Evolutionary conservation across 1,140 invertebrate genomes (phyloP), one percentile per base, ranked within the genome.

Genomic region (Hyposmocoma kahamanoa): DNA sequence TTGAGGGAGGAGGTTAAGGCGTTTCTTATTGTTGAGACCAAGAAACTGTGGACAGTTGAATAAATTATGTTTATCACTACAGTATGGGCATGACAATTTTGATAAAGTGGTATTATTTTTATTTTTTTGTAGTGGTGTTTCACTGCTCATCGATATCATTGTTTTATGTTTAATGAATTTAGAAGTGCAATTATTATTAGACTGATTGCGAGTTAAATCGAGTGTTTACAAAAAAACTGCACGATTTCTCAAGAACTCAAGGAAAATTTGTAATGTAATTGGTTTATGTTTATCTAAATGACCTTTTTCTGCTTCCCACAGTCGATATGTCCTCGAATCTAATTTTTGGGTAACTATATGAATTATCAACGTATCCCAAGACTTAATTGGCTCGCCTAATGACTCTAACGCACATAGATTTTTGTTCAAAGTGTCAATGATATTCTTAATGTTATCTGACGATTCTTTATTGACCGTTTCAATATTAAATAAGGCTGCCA

Each of bases 11-110:
- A 13, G 18, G 6, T 44, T n/a, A 18, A 15, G 18, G 3, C 42
- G 22, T 15, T 6, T 18, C 17, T 28, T 4, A 30, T 3, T 44
- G 15, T 15, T 44, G 10, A 30, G 17, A 13, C 15, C 8, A 13
- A 22, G 20, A 42, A 42, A 42, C 3, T 22, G 18, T 22, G 39
- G n/a, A 42, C 39, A 42, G 20, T 42, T 42, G n/a, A 4, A 22
- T 3, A 42, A 17, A 22, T 22, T 42, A 21, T 42, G 39, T 9
- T 42, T 24, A 9, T 24, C 42, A 6, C 18, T 26, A 30, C 42
- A 44, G 5, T 44, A 28, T 10, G 42, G 42, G 30, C 26, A 44
- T 44, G 5, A 34, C 3, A 10, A 10, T 34, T 26, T 28, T 13
- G 42, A 5, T 3, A 15, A 5, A 21, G 21, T 11, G 20, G 3